phyloP scores from a whole-genome alignment of 2,113 vertebrate genomes.

The Arvicanthis niloticus region DNA sequence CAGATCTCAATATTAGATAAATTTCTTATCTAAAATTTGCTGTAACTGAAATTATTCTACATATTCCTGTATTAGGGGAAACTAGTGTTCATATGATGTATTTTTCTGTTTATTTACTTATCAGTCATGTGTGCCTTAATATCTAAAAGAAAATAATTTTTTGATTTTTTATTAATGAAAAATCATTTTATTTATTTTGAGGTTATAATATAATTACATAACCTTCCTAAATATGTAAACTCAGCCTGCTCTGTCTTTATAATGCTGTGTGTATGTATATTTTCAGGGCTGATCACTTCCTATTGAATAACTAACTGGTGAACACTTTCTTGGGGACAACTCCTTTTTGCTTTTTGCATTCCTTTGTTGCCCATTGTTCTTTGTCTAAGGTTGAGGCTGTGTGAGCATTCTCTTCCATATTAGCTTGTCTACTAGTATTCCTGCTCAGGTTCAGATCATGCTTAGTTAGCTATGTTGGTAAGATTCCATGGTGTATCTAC shows the following conservation, averaged over 20 bases:
- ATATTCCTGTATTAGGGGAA: not conserved
- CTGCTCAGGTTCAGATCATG: not conserved
- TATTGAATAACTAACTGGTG: not conserved
- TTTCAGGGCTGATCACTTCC: not conserved
- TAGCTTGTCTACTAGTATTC: not conserved
- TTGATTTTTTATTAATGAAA: not conserved
- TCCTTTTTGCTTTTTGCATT: not conserved
- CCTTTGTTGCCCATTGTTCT: not conserved
- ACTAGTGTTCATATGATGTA: not conserved
- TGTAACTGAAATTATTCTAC: not conserved
- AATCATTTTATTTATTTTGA: not conserved
- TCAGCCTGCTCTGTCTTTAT: not conserved
- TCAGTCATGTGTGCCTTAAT: not conserved
- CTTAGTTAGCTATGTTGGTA: not conserved
- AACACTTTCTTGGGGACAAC: not conserved
- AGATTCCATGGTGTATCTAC: not conserved
- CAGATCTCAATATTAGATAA: not conserved
- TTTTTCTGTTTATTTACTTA: not conserved
- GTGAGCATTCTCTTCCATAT: not conserved
- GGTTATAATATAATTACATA: not conserved
- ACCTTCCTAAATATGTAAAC: not conserved
- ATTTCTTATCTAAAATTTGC: not conserved
- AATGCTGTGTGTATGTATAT: not conserved
- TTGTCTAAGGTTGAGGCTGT: not conserved
- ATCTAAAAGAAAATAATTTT: not conserved